Base-by-base conservation (phyloP, 2,888 invertebrate species). In the Tachina grossa region DNA sequence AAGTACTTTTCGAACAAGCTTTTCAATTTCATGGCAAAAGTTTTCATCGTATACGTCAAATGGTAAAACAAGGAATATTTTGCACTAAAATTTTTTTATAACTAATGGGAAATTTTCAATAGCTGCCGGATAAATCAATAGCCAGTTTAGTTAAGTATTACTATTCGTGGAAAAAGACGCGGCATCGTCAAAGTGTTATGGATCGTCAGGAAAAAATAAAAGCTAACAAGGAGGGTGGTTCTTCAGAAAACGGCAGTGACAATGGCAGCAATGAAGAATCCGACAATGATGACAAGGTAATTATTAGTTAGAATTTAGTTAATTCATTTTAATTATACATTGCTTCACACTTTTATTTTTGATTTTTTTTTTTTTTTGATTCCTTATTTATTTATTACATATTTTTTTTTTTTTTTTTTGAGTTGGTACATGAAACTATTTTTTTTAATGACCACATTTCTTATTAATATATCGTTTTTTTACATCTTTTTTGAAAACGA, bases 1-100 rank as follows among this genome's bases (percentile, higher is more conserved):
- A 98, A 94, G 98, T 98, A 68, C 93, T 99, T 14, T 99, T 99
- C 93, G 99, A 99, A 91, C 98, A 99, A 93, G 99, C 99, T 51
- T 99, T 98, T 93, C 98, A 98, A 91, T 99, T 98, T 92, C 98
- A 99, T 93, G 99, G 99, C 68, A 99, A 99, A 94, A 98, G 97
- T 93, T 99, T 99, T 94, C 97, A 98, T 92, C 95, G 98, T 91
- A 99, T 99, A 92, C 94, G 98, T 88, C 98, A 98, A 95, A 98
- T 99, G 98, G 98, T 98, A 94, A 89, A 84, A 81, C 43, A 66
- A 3, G 31, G 53, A 31, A 4, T 16, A 53, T 55, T 47, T 53
- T 53, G 11, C 13, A n/a, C 41, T 6, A 39, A n/a, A 19, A 16
- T n/a, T 8, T 13, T 16, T 16, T 1, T 16, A 57, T 13, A 0